Evolutionary conservation across 2,888 invertebrate genomes (phyloP).

Genomic region (Xanthia icteritia): DNA sequence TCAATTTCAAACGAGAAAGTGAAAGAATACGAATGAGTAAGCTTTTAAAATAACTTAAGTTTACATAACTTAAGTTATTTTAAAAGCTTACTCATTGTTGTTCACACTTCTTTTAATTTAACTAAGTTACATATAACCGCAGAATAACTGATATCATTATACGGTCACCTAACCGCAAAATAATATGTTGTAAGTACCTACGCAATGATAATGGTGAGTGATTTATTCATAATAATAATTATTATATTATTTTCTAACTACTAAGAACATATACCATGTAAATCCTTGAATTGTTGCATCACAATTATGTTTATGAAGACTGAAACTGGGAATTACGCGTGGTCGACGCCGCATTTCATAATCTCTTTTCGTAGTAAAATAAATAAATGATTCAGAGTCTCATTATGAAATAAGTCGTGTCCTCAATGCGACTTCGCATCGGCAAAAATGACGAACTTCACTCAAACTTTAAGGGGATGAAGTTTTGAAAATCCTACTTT

Average conservation of each 20-base stretch:
- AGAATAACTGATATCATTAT: background rate
- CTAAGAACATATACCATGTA: background rate
- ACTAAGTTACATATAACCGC: background rate
- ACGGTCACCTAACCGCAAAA: background rate
- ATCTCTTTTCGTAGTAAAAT: background rate
- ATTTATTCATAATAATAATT: background rate
- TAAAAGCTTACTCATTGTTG: too few species aligned
- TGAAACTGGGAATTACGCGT: constrained; percentile 7
- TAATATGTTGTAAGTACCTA: background rate
- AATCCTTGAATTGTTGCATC: background rate
- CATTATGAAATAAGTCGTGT: background rate
- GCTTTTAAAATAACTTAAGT: background rate
- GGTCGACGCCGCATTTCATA: background rate
- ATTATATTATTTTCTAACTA: background rate
- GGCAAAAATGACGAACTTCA: background rate
- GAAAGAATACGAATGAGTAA: background rate
- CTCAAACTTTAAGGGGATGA: background rate
- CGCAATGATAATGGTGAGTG: background rate
- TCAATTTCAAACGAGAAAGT: background rate
- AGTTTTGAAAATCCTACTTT: background rate
- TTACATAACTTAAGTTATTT: too few species aligned
- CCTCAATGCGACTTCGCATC: too few species aligned
- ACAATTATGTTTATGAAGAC: constrained; percentile 6
- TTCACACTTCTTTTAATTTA: background rate
- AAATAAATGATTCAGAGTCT: background rate